Base-by-base conservation (phyloP, 2,797 vertebrate genomes). In the Melanotaenia parkinsoni region DNA sequence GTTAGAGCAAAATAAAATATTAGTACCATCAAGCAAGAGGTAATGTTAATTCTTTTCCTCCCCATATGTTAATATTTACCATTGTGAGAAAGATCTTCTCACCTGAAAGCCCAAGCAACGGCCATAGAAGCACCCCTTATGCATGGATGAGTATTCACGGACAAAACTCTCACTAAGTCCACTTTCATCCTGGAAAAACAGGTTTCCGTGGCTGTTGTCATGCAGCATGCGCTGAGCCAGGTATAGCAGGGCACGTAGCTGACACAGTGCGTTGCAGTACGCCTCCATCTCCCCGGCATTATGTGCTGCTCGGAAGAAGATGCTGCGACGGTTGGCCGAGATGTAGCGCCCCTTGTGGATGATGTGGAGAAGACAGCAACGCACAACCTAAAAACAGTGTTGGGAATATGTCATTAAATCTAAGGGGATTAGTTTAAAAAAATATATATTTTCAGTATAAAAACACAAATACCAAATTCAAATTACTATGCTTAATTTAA, bases 51-150 rank as follows among this genome's bases (percentile, higher is more conserved):
- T 32, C 6, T 20, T 16, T 58, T 10, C 45, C 30, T 35, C 3
- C 26, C 5, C 12, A 35, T 22, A 57, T 5, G 10, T 28, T 6
- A 58, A 0, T 14, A 64, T 53, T 70, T 38, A 16, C 28, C 7
- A 35, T 12, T 58, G 16, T 33, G 30, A 47, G 12, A 1, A 20
- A 43, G 65, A n/a, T 73, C 33, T 54, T 58, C 93, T 88, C 81
- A 98, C 97, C 96, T 98, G 97, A 86, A 98, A 98, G 71, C 97
- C 97, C 33, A 98, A 92, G 79, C 97, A 98, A 38, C 97, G 96
- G 3, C 97, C 97, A 0, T 97, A 98, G 91, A 98, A 98, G 90
- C 97, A 98, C 30, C 96, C 96, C 81, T 97, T 97, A 89, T 97
- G 96, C 94, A 98, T 96, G 0, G 96, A 96, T 63, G 95, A 75